Conservation (phyloP, 2,113 vertebrate genomes). For the Brevimyrus niger region DNA sequence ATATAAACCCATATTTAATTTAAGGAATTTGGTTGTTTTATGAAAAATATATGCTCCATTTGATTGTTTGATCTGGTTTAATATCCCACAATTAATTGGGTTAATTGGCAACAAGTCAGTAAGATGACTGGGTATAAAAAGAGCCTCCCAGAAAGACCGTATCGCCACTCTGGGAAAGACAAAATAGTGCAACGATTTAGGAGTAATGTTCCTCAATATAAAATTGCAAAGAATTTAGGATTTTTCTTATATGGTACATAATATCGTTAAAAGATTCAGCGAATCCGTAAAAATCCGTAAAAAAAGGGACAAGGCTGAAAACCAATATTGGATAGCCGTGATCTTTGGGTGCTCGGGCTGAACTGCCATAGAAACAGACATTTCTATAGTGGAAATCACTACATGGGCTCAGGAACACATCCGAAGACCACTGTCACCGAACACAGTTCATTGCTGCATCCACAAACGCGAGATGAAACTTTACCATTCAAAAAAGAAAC, state of each 20-base stretch:
- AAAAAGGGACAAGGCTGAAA: neutral
- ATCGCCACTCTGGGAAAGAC: neutral
- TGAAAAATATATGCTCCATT: neutral
- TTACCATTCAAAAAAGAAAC: no score
- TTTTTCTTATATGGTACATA: neutral
- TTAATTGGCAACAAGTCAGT: neutral
- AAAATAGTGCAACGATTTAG: neutral
- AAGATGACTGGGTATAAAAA: neutral
- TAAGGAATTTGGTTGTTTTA: no score
- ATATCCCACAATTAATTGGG: neutral
- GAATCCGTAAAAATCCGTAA: neutral
- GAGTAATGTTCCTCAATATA: neutral
- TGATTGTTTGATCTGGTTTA: no score
- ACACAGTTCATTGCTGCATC: no score
- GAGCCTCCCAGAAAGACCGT: no score
- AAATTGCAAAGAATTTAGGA: neutral
- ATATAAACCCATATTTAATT: neutral
- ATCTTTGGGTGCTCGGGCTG: neutral
- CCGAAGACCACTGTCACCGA: neutral
- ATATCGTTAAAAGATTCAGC: neutral
- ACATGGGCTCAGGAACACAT: neutral
- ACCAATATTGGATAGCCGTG: neutral
- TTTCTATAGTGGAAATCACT: neutral
- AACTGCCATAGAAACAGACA: no score
- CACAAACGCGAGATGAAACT: no score